Base-by-base conservation (phyloP, 53 echinoderm and acorn worm genomes). In the Patiria pectinifera region DNA sequence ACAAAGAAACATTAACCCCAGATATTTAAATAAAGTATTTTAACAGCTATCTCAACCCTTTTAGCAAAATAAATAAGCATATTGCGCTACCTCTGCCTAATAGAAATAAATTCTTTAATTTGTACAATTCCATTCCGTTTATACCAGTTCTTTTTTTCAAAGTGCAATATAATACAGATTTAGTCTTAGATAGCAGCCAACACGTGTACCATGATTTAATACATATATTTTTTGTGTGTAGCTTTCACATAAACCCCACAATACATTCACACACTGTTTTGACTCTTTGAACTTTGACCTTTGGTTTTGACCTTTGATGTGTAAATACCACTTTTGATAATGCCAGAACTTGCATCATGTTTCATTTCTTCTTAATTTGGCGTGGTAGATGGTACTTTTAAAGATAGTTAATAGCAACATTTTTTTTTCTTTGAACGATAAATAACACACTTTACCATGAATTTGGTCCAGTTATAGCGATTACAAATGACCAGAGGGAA, bases 11-110 rank as follows among this genome's bases (percentile, higher is more conserved):
- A 46, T 79, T 15, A 8, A 79, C 80, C 80, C 80, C 9, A 43
- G 4, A 79, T 79, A 18, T 5, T 79, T 79, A 21, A 74, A 74
- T 45, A 79, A 79, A 79, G 43, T 79, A 79, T 79, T 53, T 53
- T 18, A 79, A 79, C 47, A 45, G 45, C 44, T 46, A 79, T 46
- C 45, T 45, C 26, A 18, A 78, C 35, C 78, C 35, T 46, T 79
- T 79, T 59, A 53, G 82, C 82, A 82, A 82, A 82, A 82, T 82
- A 82, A 82, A 82, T 82, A 59, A 46, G 24, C 23, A 58, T 82
- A 59, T 59, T 59, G 58, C 59, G 82, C 82, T 58, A 78, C 15
- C 12, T 45, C 9, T 78, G 14, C 25, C 25, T 25, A 76, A 24
- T 25, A 13, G 11, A 11, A 11, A 25, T 21, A 76, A 25, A 25